phyloP scores from a whole-genome alignment of 2,113 vertebrate species.

The Heptranchias perlo region DNA sequence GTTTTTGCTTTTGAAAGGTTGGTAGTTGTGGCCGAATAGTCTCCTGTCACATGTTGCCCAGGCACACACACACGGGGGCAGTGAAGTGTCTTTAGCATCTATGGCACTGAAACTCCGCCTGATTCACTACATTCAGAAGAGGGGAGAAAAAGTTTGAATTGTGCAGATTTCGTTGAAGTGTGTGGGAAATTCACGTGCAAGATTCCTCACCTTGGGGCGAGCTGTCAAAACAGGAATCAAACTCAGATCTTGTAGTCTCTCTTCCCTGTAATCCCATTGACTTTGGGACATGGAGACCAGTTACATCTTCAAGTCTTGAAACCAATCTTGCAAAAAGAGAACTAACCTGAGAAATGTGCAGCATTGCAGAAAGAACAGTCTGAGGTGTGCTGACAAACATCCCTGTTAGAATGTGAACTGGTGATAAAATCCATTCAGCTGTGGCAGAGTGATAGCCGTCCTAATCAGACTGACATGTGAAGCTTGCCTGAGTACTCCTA shows the following conservation, averaged over 20 bases:
- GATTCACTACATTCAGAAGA: not conserved
- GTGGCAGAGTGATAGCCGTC: not conserved
- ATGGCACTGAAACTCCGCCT: not conserved
- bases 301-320: not conserved
- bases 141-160: not conserved
- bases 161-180: not conserved
- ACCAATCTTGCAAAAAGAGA: not conserved
- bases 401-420: not conserved
- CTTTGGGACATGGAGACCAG: not conserved
- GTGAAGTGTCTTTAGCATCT: not conserved
- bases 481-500: not conserved
- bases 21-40: no score
- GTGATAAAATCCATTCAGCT: not conserved
- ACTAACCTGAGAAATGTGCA: not conserved
- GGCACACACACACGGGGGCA: not conserved
- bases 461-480: not conserved
- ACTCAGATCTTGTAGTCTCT: not conserved
- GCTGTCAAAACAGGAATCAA: not conserved
- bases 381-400: not conserved
- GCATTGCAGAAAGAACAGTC: not conserved
- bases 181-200: not conserved
- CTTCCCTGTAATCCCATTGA: not conserved
- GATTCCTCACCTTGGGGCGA: not conserved
- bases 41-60: not conserved
- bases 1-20: no score